Base-by-base conservation (phyloP, 2,888 invertebrate species). In the Strigamia crassipes region DNA sequence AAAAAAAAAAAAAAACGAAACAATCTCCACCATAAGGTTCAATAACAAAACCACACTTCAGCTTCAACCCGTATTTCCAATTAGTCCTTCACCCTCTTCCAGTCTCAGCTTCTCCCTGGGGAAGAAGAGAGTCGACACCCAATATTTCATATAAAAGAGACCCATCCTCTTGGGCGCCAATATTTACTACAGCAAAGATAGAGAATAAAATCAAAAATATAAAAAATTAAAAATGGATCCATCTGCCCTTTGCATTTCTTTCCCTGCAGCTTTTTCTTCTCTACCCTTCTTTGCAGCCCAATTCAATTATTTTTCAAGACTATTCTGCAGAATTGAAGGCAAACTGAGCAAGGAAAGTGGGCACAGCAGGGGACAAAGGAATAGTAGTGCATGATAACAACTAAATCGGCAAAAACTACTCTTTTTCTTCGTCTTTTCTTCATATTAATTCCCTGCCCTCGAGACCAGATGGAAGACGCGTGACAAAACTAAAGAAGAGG, bases 261-360 rank as follows among this genome's bases (percentile, higher is more conserved):
- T 27, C 73, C 73, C 73, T 73, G 31, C 1, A 73, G 73, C 73
- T 73, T 73, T 73, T 66, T 66, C 18, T 31, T 31, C 13, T 38
- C 38, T 38, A 9, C 73, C 31, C 27, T 73, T 73, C 73, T n/a
- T 73, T 15, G 27, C 27, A 21, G 8, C 27, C 73, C 73, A 73
- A 73, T 73, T 73, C 73, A 73, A 73, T 73, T 73, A 73, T 73
- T 73, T 73, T 73, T 73, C 73, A 73, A 73, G 73, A 73, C n/a
- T 27, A 73, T 73, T 73, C 66, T 12, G 23, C 73, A 73, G 12
- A 1, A 73, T 27, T 73, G 73, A 6, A 73, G 73, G 73, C 27
- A 23, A 73, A 73, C 73, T 31, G 27, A 9, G 21, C 9, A 56
- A 73, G 31, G 31, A 3, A 73, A 73, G 73, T 73, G 73, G 73